Conservation (phyloP, 1,140 invertebrate genomes). For the Danaus melanippus region DNA sequence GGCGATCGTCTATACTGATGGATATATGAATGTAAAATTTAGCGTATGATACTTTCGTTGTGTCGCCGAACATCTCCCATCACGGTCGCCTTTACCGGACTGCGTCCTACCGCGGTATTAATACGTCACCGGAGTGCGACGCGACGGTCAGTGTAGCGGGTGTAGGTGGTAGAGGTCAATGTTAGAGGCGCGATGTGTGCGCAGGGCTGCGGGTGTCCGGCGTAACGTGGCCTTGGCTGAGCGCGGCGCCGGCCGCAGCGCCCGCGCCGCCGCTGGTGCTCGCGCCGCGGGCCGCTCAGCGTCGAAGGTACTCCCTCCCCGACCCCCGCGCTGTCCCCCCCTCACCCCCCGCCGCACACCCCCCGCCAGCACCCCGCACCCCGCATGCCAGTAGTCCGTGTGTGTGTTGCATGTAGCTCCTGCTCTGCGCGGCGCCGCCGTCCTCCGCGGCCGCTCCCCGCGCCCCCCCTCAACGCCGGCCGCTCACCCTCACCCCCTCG, state of each 20-base stretch:
- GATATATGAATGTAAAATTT: too few relatives aligned
- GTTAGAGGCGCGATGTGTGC: conserved; percentile 60
- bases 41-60: too few relatives aligned
- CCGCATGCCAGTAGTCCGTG: conserved; percentile 46
- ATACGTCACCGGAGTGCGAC: neutral
- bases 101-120: too few relatives aligned
- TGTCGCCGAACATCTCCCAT: neutral
- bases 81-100: neutral
- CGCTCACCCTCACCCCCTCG: conserved; percentile 70
- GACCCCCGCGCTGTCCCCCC: conserved; percentile 55
- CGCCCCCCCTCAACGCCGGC: conserved; percentile 43
- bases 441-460: conserved; percentile 31
- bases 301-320: conserved; percentile 69
- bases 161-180: conserved; percentile 25
- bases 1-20: too few relatives aligned
- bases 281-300: conserved; percentile 68
- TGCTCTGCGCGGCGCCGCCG: conserved; percentile 44
- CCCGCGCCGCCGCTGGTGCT: conserved; percentile 70
- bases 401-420: conserved; percentile 42
- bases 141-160: conserved; percentile 12
- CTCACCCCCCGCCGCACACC: conserved; percentile 64
- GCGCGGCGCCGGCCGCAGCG: conserved; percentile 70
- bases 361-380: conserved; percentile 15
- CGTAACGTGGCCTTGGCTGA: conserved; percentile 72
- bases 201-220: conserved; percentile 75